These are phyloP conservation scores for Hylia prasina DNA, from an alignment of 2,113 vertebrate species.

Conservation along the genomic window DNA sequence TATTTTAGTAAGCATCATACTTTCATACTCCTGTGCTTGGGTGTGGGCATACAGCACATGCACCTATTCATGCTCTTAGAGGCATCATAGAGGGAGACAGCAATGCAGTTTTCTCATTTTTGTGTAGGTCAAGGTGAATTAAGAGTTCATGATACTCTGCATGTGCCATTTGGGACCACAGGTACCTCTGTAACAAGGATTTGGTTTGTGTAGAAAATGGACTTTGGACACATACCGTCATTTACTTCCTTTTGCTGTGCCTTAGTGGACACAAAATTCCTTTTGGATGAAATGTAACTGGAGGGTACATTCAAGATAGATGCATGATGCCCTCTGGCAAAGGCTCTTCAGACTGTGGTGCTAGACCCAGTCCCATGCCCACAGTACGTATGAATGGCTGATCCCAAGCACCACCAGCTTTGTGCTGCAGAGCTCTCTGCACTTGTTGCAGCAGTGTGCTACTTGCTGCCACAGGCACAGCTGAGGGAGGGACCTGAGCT, in stretches of 20 bases:
- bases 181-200: not conserved
- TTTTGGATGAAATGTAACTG: not conserved
- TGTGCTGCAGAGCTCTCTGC: not conserved
- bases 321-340: not conserved
- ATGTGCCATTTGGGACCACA: not conserved
- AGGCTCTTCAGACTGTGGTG: not conserved
- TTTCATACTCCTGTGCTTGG: not conserved
- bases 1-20: not conserved
- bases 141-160: not conserved
- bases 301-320: not conserved
- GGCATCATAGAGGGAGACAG: not conserved
- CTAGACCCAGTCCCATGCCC: not conserved
- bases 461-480: accelerated
- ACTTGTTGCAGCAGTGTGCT: not conserved
- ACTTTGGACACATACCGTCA: not conserved
- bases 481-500: not conserved
- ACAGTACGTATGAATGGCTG: accelerated
- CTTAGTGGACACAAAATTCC: not conserved
- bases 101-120: not conserved
- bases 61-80: not conserved
- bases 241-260: not conserved
- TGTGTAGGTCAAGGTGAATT: not conserved
- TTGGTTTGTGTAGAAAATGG: not conserved
- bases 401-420: not conserved
- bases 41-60: accelerated